These are phyloP conservation scores for Hycleus phaleratus DNA, from an alignment of 1,140 invertebrate genomes.

Conservation along the genomic window DNA sequence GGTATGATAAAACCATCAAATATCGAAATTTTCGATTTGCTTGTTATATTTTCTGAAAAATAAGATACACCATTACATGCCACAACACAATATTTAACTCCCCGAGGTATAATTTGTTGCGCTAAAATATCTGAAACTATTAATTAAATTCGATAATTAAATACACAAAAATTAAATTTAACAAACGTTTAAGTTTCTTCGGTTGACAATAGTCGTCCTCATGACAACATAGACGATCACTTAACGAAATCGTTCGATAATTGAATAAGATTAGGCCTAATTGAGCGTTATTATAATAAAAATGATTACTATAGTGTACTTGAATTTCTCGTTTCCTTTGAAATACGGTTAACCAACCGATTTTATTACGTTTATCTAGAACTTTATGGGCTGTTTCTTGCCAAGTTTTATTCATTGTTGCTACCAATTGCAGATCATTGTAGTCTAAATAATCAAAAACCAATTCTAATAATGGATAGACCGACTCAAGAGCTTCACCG, in stretches of 20 bases:
- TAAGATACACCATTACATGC: conserved; percentile 27
- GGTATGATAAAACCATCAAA: conserved; percentile 29
- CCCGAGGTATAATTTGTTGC: conserved; percentile 24
- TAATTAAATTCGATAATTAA: neutral
- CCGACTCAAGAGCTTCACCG: conserved; percentile 20
- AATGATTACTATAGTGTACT: conserved; percentile 20
- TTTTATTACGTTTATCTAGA: conserved; percentile 18
- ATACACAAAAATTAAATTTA: neutral
- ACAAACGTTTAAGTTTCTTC: conserved; percentile 7
- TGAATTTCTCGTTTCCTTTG: conserved; percentile 13
- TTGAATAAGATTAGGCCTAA: conserved; percentile 27
- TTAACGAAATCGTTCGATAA: conserved; percentile 19
- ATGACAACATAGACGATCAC: conserved; percentile 26
- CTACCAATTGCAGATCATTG: conserved; percentile 22
- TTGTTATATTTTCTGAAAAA: conserved; percentile 8
- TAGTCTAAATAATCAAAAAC: conserved; percentile 26
- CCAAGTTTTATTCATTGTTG: conserved; percentile 22
- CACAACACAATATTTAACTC: conserved; percentile 23
- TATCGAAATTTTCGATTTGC: conserved; percentile 17
- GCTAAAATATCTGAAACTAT: conserved; percentile 28
- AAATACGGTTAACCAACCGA: conserved; percentile 28
- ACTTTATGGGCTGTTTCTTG: conserved; percentile 15
- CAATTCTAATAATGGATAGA: conserved; percentile 27
- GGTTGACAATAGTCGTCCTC: conserved; percentile 1
- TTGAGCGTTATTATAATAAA: conserved; percentile 23